Conservation (phyloP, 2,888 invertebrate genomes). For the Zele albiditarsus region DNA sequence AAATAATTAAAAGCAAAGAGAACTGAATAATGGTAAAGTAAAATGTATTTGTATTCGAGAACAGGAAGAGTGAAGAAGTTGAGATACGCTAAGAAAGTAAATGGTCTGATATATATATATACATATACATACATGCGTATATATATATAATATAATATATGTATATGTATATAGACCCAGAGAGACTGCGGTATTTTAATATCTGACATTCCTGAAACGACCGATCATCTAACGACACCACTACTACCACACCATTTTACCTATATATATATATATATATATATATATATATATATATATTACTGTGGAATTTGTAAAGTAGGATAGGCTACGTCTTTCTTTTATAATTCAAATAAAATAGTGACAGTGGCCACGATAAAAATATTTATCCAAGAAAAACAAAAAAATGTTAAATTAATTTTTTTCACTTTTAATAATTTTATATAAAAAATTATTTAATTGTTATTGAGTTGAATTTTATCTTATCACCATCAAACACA, state of each 20-base stretch:
- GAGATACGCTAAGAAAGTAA: constrained; percentile 31
- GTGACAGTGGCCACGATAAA: too few species aligned
- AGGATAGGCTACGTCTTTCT: not conserved
- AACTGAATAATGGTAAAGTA: not conserved
- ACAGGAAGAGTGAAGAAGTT: constrained; percentile 32
- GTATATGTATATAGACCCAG: constrained; percentile 55
- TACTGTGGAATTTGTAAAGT: not conserved
- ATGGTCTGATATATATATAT: constrained; percentile 3
- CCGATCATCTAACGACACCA: constrained; percentile 62
- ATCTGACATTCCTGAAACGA: constrained; percentile 71
- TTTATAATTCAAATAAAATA: too few species aligned
- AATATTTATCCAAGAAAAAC: too few species aligned
- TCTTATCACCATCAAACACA: too few species aligned
- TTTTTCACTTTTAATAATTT: too few species aligned
- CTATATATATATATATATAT: constrained; percentile 24
- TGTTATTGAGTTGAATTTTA: too few species aligned
- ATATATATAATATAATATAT: constrained; percentile 40
- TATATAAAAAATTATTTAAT: too few species aligned
- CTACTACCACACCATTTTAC: constrained; percentile 36
- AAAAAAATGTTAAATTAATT: too few species aligned
- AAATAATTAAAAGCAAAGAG: not conserved
- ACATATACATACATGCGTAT: not conserved
- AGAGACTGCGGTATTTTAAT: constrained; percentile 72
- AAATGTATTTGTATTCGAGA: constrained; percentile 37
- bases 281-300: not conserved